Base-by-base conservation (phyloP, 2,888 invertebrate species). In the Eulithis prunata region DNA sequence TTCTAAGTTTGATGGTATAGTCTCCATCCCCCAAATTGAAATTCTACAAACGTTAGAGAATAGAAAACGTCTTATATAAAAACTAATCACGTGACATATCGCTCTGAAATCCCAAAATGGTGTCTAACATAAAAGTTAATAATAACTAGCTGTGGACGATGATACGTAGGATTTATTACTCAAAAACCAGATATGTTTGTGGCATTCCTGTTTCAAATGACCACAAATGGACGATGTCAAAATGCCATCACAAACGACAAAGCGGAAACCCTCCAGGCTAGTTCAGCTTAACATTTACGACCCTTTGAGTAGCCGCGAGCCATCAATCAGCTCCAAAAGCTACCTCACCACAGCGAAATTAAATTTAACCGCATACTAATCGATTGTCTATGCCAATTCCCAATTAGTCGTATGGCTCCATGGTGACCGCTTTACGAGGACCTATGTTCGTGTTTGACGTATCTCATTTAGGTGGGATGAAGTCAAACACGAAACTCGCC, bases 281-380 rank as follows among this genome's bases (percentile, higher is more conserved):
- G 53, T 38, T 53, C 36, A 21, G 21, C 21, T 13, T 53, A 10
- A 53, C 12, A 6, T 12, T 8, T 21, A 32, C n/a, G 6, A n/a
- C n/a, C 53, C 38, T 53, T 53, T 38, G n/a, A 36, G 12, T 52
- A 52, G n/a, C 52, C n/a, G 28, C 6, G 8, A 53, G 49, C 21
- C 21, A 49, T 49, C 49, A 49, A 49, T 49, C 21, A 21, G 49
- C 21, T 49, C 49, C 21, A n/a, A 38, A 53, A 38, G 32, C 28
- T 52, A 28, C 13, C 14, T 43, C 21, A 38, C 53, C 14, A 12
- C 14, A 49, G 11, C 45, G 3, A 36, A 58, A 58, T 58, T 46
- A 51, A 53, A 51, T 53, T n/a, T 36, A 56, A 51, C 41, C 59
- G 21, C 57, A 51, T 13, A 64, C 49, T 43, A 43, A 55, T 38